Conservation (phyloP, 2,113 vertebrate genomes). For the Limanda limanda region DNA sequence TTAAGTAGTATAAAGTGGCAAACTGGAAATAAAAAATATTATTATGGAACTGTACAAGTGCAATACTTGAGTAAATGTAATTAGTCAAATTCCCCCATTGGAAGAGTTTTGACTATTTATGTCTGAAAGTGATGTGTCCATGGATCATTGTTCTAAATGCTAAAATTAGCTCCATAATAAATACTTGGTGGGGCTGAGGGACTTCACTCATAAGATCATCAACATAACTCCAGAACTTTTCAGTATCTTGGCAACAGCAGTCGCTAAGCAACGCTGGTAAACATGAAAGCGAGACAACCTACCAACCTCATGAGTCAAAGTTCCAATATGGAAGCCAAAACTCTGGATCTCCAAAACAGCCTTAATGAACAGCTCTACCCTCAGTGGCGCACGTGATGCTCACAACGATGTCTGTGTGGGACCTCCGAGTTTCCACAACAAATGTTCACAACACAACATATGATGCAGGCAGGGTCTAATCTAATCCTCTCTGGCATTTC, state of each 20-base stretch:
- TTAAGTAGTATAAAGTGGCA: no score
- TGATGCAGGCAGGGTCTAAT: slow-evolving; percentile 53
- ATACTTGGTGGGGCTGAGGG: slow-evolving; percentile 44
- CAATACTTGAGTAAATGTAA: not conserved
- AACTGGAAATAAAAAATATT: no score
- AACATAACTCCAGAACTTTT: slow-evolving; percentile 49
- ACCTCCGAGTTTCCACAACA: slow-evolving; percentile 68
- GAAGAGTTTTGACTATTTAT: not conserved
- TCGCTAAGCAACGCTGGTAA: slow-evolving; percentile 66
- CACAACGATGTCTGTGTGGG: slow-evolving; percentile 31
- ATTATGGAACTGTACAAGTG: not conserved
- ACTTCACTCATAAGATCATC: slow-evolving; percentile 59
- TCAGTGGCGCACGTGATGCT: slow-evolving; percentile 46
- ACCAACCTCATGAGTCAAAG: slow-evolving; percentile 71
- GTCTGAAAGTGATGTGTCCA: not conserved
- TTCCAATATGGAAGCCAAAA: slow-evolving; percentile 60
- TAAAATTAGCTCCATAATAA: slow-evolving; percentile 57
- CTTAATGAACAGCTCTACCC: slow-evolving; percentile 45
- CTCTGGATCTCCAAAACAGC: slow-evolving; percentile 49
- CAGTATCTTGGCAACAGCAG: slow-evolving; percentile 57
- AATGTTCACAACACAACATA: slow-evolving; percentile 56
- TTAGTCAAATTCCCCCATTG: not conserved
- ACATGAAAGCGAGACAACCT: slow-evolving; percentile 60
- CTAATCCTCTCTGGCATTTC: slow-evolving; percentile 63
- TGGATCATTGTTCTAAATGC: slow-evolving; percentile 17